A percentile compares a stretch with the other conserved stretches of the same genome.
Conservation (phyloP, 1,140 invertebrate species). For the Drosophila mayri region DNA sequence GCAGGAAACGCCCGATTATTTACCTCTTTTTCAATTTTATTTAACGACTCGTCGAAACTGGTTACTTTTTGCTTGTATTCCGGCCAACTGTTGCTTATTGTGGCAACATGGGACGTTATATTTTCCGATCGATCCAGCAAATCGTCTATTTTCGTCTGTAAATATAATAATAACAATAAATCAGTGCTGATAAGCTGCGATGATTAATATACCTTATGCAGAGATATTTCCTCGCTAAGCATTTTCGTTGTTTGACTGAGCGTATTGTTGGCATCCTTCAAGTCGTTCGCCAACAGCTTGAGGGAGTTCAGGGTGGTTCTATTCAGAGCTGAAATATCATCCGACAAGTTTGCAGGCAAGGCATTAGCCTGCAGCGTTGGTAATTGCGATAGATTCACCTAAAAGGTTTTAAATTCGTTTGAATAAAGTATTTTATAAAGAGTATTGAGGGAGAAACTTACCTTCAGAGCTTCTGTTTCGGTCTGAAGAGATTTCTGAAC, state of each 20-base stretch:
- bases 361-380: constrained; percentile 39
- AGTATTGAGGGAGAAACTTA: background rate
- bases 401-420: background rate
- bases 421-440: background rate
- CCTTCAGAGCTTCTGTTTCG: constrained; percentile 67
- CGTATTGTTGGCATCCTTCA: constrained; percentile 70
- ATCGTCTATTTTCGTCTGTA: constrained; percentile 74
- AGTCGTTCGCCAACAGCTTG: constrained; percentile 48
- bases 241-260: constrained; percentile 72
- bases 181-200: background rate
- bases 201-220: constrained; percentile 58
- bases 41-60: constrained; percentile 56
- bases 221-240: constrained; percentile 63
- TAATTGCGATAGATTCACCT: constrained; percentile 64
- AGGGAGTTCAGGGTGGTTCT: constrained; percentile 49
- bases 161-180: constrained; percentile 3
- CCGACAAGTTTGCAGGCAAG: constrained; percentile 55
- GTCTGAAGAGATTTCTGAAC: constrained; percentile 60
- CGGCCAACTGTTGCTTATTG: constrained; percentile 74
- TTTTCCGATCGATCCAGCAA: constrained; percentile 74
- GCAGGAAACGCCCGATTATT: background rate
- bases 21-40: constrained; percentile 71
- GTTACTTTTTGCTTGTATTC: constrained; percentile 73
- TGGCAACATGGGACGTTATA: constrained; percentile 76
- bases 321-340: constrained; percentile 56